Percentiles rank a stretch among this genome's conserved stretches.
phyloP scores from a whole-genome alignment of 1,140 invertebrate species.

The Leucophenga varia region DNA sequence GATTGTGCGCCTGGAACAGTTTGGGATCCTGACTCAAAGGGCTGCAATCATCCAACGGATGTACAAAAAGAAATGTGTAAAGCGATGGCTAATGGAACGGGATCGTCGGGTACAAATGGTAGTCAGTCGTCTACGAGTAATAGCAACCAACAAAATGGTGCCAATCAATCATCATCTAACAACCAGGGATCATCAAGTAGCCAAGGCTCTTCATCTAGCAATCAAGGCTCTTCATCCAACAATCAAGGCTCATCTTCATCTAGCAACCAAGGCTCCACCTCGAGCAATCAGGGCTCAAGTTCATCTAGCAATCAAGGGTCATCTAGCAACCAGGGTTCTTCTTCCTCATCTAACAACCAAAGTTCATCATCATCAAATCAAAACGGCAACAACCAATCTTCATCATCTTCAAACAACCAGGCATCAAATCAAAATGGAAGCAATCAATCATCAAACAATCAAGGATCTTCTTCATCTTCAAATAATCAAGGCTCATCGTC shows the following conservation, averaged over 20 bases:
- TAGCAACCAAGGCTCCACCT: constrained; percentile 19
- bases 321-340: constrained; percentile 4
- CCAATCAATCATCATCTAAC: constrained; percentile 13
- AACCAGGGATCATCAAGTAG: constrained; percentile 8
- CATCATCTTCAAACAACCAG: constrained; percentile 9
- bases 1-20: constrained; percentile 65
- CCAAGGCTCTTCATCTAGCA: constrained; percentile 14
- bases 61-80: constrained; percentile 60
- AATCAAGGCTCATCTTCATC: constrained; percentile 11
- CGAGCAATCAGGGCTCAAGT: constrained; percentile 15
- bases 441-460: constrained; percentile 12
- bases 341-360: background rate
- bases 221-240: constrained; percentile 11
- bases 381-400: background rate
- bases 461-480: background rate
- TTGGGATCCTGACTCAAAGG: constrained; percentile 57
- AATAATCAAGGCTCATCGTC: constrained; percentile 10
- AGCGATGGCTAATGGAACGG: constrained; percentile 57
- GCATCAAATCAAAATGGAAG: constrained; percentile 4
- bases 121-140: constrained; percentile 27
- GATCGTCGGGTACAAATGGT: constrained; percentile 32
- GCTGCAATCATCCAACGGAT: constrained; percentile 63
- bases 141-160: background rate
- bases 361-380: background rate
- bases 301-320: constrained; percentile 11